Conservation (phyloP, 2,888 invertebrate genomes). For the Spodoptera picta region DNA sequence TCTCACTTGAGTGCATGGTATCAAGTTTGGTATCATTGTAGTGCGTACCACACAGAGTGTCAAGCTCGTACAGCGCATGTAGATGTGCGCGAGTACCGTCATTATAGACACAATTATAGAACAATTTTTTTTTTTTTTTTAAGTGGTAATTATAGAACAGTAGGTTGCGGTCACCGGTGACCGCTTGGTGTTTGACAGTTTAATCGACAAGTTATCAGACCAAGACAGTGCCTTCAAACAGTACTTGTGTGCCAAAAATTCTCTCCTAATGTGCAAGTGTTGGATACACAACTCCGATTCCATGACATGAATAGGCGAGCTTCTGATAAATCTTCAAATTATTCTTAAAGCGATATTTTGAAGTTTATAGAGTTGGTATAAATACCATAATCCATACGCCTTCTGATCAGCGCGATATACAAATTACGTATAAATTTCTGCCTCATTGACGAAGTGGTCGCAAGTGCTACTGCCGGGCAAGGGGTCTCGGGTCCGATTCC, state of each 20-base stretch:
- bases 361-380: neutral
- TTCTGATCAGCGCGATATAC: constrained; percentile 1
- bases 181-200: too few species aligned
- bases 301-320: constrained; percentile 1
- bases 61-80: too few species aligned
- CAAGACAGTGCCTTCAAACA: neutral
- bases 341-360: neutral
- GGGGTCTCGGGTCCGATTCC: too few species aligned
- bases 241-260: neutral
- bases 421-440: neutral
- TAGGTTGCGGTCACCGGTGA: too few species aligned
- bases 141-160: too few species aligned
- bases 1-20: neutral
- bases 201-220: neutral
- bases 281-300: neutral
- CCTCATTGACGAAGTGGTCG: too few species aligned
- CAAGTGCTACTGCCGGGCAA: too few species aligned
- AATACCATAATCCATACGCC: constrained; percentile 1
- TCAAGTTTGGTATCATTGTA: neutral
- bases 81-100: too few species aligned
- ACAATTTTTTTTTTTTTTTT: too few species aligned
- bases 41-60: too few species aligned
- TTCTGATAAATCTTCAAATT: neutral
- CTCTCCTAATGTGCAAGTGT: neutral
- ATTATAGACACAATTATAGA: too few species aligned